These are phyloP conservation scores for Bombus pyrosoma DNA, from an alignment of 1,140 invertebrate species.

Conservation along the genomic window DNA sequence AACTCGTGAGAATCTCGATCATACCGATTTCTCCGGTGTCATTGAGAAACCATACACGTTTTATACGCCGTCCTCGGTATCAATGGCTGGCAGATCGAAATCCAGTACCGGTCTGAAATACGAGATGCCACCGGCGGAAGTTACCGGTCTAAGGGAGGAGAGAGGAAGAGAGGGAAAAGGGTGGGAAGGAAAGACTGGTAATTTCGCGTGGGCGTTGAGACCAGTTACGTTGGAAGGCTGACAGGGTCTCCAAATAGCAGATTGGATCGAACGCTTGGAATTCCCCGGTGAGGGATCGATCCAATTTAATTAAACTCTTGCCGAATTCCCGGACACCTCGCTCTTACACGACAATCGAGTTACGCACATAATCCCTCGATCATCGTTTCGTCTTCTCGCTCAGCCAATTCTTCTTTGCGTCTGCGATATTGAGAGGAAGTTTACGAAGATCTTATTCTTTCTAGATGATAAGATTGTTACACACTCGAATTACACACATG, in stretches of 20 bases:
- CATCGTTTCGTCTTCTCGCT: neutral
- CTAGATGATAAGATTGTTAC: no score
- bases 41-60: constrained; percentile 60
- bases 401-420: neutral
- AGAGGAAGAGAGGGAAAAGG: neutral
- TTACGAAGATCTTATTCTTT: no score
- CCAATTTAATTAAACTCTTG: constrained; percentile 42
- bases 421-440: neutral
- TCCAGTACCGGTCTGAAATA: constrained; percentile 55
- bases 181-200: constrained; percentile 30
- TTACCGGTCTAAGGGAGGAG: constrained; percentile 8
- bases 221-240: constrained; percentile 59
- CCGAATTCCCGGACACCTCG: constrained; percentile 4
- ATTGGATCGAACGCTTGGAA: constrained; percentile 23
- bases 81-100: constrained; percentile 49
- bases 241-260: constrained; percentile 23
- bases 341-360: neutral
- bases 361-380: neutral
- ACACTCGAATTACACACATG: no score
- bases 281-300: constrained; percentile 13
- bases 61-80: constrained; percentile 40
- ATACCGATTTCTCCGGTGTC: constrained; percentile 49
- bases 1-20: constrained; percentile 59
- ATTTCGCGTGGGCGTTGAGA: constrained; percentile 58
- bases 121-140: constrained; percentile 57